A percentile compares a stretch with the other conserved stretches of the same genome.
These are phyloP conservation scores for Odontamblyopus rebecca DNA, from an alignment of 2,797 vertebrate genomes.

Conservation along the genomic window DNA sequence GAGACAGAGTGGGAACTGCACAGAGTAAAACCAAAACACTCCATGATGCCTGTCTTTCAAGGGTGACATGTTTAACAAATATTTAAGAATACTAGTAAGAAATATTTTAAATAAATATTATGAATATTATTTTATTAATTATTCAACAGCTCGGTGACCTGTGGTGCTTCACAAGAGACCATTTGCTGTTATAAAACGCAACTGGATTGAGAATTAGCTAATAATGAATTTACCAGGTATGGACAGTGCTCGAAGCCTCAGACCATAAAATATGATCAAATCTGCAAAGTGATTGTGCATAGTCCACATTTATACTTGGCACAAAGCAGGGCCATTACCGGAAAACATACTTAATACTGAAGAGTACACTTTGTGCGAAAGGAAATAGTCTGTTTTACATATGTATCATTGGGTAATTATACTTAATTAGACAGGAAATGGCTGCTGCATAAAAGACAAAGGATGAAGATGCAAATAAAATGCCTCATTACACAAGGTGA, in stretches of 20 bases:
- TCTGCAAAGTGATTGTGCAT: not conserved
- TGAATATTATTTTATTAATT: no score
- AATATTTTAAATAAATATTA: no score
- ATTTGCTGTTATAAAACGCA: no score
- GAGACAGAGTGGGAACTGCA: slow-evolving; percentile 23
- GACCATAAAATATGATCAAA: not conserved
- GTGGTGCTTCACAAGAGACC: no score
- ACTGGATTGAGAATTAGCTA: no score
- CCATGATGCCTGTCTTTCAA: slow-evolving; percentile 7
- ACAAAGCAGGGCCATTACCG: not conserved
- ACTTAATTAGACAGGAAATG: slow-evolving; percentile 31
- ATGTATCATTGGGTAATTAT: slow-evolving; percentile 23
- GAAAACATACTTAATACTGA: slow-evolving; percentile 5
- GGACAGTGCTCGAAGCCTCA: not conserved
- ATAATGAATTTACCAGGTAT: no score
- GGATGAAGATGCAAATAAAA: slow-evolving; percentile 21
- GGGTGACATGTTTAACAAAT: not conserved
- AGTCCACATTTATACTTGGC: slow-evolving; percentile 2
- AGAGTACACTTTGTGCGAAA: slow-evolving; percentile 6
- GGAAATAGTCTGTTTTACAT: slow-evolving; percentile 9
- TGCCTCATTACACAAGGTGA: slow-evolving; percentile 13
- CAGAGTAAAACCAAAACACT: slow-evolving; percentile 18
- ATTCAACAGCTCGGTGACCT: no score
- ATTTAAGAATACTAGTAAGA: no score
- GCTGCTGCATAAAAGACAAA: slow-evolving; percentile 32